phyloP scores from a whole-genome alignment of 2,797 vertebrate species.

The Micrastur ruficollis region DNA sequence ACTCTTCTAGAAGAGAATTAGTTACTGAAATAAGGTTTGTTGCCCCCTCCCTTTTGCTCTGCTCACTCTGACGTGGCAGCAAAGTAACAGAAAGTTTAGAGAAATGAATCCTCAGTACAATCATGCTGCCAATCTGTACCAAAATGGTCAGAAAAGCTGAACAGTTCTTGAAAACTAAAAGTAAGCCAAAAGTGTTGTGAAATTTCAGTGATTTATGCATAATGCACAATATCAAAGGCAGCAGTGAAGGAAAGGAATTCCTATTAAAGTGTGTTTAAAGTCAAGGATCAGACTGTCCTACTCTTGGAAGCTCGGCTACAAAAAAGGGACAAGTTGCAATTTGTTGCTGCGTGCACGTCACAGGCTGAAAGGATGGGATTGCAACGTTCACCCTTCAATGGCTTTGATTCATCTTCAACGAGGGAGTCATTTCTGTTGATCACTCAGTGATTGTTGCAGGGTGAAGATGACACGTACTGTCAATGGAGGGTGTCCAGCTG shows the following conservation, averaged over 20 bases:
- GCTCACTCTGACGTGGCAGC: background rate
- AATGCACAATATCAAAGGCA: background rate
- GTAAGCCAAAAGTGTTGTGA: background rate
- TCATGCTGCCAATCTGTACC: background rate
- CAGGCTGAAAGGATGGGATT: background rate
- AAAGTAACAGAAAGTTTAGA: background rate
- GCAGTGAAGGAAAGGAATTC: background rate
- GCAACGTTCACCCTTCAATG: background rate
- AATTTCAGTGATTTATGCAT: background rate
- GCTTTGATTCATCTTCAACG: background rate
- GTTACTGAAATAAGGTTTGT: background rate
- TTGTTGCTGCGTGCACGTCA: background rate
- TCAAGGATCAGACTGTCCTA: background rate
- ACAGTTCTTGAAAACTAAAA: background rate
- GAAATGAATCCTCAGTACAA: background rate
- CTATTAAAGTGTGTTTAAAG: background rate
- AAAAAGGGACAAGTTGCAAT: background rate
- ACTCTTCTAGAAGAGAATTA: conserved; percentile 33
- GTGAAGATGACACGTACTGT: background rate
- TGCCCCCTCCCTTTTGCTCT: background rate
- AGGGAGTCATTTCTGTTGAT: background rate
- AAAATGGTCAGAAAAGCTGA: conserved; percentile 12
- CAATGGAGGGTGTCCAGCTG: background rate
- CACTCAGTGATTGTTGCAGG: background rate
- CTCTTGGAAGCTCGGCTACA: background rate